Evolutionary conservation across 2,888 invertebrate species (phyloP), one percentile per base, ranked within the genome.

Genomic region (Diaperis boleti): DNA sequence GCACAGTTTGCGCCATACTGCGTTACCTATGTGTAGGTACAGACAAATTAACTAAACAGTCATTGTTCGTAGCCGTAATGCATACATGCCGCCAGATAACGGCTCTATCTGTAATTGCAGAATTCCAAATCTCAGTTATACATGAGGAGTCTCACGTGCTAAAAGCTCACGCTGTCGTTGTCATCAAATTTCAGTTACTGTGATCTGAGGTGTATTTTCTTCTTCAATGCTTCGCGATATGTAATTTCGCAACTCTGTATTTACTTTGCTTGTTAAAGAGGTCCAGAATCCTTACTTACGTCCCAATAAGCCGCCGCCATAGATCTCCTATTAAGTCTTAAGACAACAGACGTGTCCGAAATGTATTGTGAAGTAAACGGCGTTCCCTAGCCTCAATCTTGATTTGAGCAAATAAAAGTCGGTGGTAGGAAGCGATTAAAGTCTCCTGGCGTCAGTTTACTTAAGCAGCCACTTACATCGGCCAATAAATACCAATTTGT

Each of bases 101-200:
- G 49, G 20, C 54, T 54, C 62, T 63, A 67, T 67, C 67, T 67
- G 42, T 63, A 67, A 67, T 67, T 67, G 62, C 67, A 65, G 57
- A 37, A 20, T 44, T 8, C 42, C 55, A 26, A 41, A 35, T n/a
- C 29, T 26, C 35, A 7, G 26, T 44, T 44, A 18, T 44, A 29
- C 29, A 35, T 52, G 39, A 52, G 17, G 15, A 15, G 17, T 20
- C 14, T 52, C 14, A 52, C 52, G 26, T 22, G 52, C 17, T 7
- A 49, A 49, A 10, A 49, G 39, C 33, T n/a, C n/a, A n/a, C n/a
- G n/a, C n/a, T n/a, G n/a, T n/a, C n/a, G n/a, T n/a, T n/a, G n/a
- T n/a, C n/a, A n/a, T n/a, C n/a, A n/a, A n/a, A n/a, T n/a, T n/a
- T n/a, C n/a, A n/a, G n/a, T n/a, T n/a, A n/a, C n/a, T n/a, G n/a